Percentiles rank a stretch among this genome's conserved stretches.
Conservation (phyloP, 2,797 vertebrate genomes). For the Phalloptychus januarius region DNA sequence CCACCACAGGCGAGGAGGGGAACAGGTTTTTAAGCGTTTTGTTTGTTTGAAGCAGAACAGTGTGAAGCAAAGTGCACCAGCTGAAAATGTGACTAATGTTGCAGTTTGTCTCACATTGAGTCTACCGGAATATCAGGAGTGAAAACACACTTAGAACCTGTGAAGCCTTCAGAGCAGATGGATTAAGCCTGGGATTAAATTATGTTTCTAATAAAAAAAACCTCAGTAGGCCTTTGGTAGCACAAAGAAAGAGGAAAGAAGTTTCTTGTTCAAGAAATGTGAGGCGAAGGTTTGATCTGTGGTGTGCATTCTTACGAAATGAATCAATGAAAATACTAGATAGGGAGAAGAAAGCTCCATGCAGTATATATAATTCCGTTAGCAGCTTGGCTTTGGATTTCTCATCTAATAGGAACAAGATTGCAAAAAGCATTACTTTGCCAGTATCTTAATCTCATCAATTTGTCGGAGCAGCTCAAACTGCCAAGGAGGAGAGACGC, state of each 20-base stretch:
- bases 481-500: conserved; percentile 24
- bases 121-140: no score
- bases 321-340: neutral
- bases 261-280: neutral
- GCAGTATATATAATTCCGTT: conserved; percentile 1
- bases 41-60: no score
- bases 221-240: neutral
- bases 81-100: no score
- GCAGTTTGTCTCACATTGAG: no score
- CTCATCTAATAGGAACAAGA: conserved; percentile 19
- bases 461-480: conserved; percentile 27
- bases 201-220: neutral
- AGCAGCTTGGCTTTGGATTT: conserved; percentile 5
- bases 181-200: neutral
- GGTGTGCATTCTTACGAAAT: neutral
- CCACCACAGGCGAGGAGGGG: no score
- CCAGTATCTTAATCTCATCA: conserved; percentile 27
- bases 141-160: neutral
- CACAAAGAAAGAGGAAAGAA: neutral
- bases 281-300: neutral
- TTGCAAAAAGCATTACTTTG: conserved; percentile 10
- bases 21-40: no score
- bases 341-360: neutral
- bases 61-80: no score
- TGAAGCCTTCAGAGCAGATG: neutral